Evolutionary conservation across 2,797 vertebrate species (phyloP).

Genomic region (Sebastiscus albofasciatus): DNA sequence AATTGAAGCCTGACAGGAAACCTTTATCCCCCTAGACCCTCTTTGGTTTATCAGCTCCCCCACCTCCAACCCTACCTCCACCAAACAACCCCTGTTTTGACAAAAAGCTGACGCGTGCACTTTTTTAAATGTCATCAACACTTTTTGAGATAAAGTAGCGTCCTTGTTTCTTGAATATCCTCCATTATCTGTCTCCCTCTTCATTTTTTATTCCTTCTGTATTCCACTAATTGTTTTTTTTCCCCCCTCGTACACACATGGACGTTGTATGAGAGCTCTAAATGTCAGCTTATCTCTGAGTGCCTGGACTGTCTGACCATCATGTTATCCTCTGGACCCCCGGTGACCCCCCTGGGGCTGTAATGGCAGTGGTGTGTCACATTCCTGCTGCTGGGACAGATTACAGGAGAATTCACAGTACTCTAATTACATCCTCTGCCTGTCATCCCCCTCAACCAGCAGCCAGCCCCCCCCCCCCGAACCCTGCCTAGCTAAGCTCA

Average conservation of each 20-base stretch:
- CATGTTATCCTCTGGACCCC: slow-evolving; percentile 54
- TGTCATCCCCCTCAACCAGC: slow-evolving; percentile 39
- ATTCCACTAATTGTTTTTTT: slow-evolving; percentile 12
- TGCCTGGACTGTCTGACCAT: slow-evolving; percentile 43
- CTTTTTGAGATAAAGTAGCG: background rate
- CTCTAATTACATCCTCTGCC: slow-evolving; percentile 73
- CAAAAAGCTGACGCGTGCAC: slow-evolving; percentile 8
- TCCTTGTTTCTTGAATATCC: slow-evolving; percentile 1
- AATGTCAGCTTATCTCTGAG: slow-evolving; percentile 54
- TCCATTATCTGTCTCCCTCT: background rate
- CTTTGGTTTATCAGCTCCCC: slow-evolving; percentile 18
- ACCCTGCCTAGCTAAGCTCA: slow-evolving; percentile 16
- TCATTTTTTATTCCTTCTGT: background rate
- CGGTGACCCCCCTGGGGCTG: slow-evolving; percentile 50
- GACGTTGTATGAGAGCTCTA: slow-evolving; percentile 30
- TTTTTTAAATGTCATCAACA: slow-evolving; percentile 22
- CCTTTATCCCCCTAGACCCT: slow-evolving; percentile 26
- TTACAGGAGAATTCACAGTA: slow-evolving; percentile 72
- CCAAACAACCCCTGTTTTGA: slow-evolving; percentile 24
- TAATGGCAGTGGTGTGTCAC: slow-evolving; percentile 66
- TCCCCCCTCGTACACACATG: background rate
- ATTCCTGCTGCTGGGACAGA: slow-evolving; percentile 70
- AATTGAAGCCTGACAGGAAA: slow-evolving; percentile 60
- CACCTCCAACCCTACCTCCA: background rate
- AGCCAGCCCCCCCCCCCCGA: background rate